Evolutionary conservation across 2,113 vertebrate species (phyloP).

Genomic region (Orycteropus afer): DNA sequence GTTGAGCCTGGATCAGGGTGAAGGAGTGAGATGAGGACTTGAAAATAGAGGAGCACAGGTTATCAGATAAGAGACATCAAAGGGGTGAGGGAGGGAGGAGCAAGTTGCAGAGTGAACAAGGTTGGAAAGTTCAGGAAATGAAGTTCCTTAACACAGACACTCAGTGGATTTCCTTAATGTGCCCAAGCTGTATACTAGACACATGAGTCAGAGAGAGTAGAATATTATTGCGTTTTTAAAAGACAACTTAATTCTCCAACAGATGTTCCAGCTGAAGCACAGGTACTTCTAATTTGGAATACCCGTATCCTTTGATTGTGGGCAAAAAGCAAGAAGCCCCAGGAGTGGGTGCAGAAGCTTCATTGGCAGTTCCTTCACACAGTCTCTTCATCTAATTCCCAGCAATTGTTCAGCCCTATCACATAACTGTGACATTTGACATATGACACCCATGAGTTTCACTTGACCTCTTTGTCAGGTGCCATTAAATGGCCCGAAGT

Average conservation of each 20-base stretch:
- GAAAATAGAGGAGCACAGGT: background rate
- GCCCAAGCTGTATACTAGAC: rapidly evolving
- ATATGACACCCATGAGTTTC: conserved; percentile 67
- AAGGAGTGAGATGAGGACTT: background rate
- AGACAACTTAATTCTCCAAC: background rate
- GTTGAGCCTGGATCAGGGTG: background rate
- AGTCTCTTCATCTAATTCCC: background rate
- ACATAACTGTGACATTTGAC: conserved; percentile 69
- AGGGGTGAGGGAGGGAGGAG: background rate
- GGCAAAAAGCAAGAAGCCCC: too few species aligned
- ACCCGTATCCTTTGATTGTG: rapidly evolving
- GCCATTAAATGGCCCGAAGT: conserved; percentile 66
- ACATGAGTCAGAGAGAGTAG: too few species aligned
- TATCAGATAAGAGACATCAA: background rate
- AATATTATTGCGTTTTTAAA: background rate
- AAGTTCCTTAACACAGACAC: too few species aligned
- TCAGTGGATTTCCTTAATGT: rapidly evolving
- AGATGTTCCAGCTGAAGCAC: background rate
- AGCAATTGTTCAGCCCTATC: conserved; percentile 56
- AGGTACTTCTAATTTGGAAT: background rate
- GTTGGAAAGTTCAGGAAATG: background rate
- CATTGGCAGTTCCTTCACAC: background rate
- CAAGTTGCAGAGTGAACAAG: background rate
- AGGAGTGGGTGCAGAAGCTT: background rate
- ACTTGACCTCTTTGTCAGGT: conserved; percentile 76